Percentiles rank a stretch among this genome's conserved stretches.
Evolutionary conservation across 2,113 vertebrate species (phyloP).

Genomic region (Bucco capensis): DNA sequence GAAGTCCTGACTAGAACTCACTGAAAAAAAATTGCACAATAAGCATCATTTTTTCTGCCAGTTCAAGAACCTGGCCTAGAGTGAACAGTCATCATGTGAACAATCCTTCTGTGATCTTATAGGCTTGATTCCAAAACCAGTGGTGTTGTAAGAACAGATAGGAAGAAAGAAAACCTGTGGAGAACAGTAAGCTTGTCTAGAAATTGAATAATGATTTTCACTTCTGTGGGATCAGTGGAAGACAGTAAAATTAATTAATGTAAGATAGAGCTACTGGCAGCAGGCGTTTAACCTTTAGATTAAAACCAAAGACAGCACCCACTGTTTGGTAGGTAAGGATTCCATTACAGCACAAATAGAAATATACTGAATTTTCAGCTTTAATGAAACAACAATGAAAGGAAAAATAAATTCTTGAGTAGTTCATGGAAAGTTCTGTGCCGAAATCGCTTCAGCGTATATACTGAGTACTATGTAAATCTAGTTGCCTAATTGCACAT

Average conservation of each 20-base stretch:
- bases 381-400: neutral
- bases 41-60: neutral
- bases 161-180: neutral
- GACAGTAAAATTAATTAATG: neutral
- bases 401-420: neutral
- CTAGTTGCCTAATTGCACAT: neutral
- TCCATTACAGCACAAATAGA: neutral
- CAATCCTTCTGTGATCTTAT: neutral
- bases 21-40: neutral
- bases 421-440: neutral
- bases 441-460: neutral
- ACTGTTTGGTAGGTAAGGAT: neutral
- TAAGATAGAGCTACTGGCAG: neutral
- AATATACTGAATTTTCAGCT: neutral
- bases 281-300: neutral
- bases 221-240: neutral
- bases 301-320: neutral
- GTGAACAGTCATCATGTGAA: neutral
- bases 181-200: neutral
- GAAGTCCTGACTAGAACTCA: neutral
- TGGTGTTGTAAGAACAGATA: neutral
- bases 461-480: constrained; percentile 1
- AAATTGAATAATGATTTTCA: neutral
- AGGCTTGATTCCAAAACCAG: neutral
- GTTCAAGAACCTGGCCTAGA: neutral